These are phyloP conservation scores for Maniola hyperantus DNA, from an alignment of 2,888 invertebrate species.

Conservation along the genomic window DNA sequence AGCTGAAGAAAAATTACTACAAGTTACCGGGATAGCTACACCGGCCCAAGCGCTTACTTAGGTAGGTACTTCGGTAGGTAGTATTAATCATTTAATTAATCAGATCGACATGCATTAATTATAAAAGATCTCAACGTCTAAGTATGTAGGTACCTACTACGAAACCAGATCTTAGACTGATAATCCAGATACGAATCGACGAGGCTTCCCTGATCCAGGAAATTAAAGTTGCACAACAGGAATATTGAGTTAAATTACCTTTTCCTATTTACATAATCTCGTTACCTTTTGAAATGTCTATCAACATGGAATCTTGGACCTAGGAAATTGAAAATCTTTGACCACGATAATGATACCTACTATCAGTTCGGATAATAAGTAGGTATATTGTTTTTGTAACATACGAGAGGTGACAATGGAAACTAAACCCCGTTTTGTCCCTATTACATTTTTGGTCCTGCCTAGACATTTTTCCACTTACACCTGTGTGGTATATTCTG, in stretches of 20 bases:
- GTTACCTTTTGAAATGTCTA: conserved; percentile 52
- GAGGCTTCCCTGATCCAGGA: conserved; percentile 53
- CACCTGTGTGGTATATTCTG: neutral
- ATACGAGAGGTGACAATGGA: conserved; percentile 48
- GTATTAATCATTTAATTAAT: conserved; percentile 4
- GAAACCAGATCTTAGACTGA: conserved; percentile 22
- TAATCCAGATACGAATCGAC: conserved; percentile 40
- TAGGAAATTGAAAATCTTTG: conserved; percentile 25
- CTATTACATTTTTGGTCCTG: conserved; percentile 53
- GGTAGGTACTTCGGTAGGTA: neutral
- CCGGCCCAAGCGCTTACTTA: neutral
- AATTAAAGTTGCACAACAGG: conserved; percentile 60
- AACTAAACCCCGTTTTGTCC: conserved; percentile 70
- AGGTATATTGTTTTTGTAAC: conserved; percentile 35
- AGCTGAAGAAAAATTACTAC: too few species aligned
- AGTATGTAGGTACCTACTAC: neutral
- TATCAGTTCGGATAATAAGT: conserved; percentile 43
- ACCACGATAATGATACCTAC: conserved; percentile 43
- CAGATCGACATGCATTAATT: conserved; percentile 1
- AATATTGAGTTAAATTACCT: conserved; percentile 55
- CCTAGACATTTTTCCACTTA: neutral
- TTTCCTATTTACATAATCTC: conserved; percentile 61
- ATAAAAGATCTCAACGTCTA: conserved; percentile 20
- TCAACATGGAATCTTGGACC: conserved; percentile 46
- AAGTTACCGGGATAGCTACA: too few species aligned